phyloP scores from a whole-genome alignment of 2,888 invertebrate species.

The Drosophila borealis region DNA sequence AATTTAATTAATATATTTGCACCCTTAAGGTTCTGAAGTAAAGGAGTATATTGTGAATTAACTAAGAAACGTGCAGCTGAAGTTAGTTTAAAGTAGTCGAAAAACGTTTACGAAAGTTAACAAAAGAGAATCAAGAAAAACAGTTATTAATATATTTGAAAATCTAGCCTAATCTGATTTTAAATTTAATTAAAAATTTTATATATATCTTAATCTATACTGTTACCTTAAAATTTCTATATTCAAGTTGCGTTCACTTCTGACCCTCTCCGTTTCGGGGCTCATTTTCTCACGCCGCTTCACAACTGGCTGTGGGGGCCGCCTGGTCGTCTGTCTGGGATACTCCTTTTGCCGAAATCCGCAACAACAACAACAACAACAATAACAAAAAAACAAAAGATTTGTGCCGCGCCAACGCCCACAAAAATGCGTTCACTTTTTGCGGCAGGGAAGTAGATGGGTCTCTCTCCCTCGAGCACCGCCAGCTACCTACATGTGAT shows the following conservation, averaged over 20 bases:
- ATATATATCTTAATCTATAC: neutral
- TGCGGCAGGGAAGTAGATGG: neutral
- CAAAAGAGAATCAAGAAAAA: no score
- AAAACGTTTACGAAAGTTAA: no score
- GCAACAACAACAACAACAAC: conserved; percentile 25
- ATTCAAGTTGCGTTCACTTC: neutral
- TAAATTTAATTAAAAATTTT: no score
- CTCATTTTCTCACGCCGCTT: conserved; percentile 47
- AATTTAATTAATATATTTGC: no score
- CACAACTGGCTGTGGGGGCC: conserved; percentile 43
- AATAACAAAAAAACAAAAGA: conserved; percentile 41
- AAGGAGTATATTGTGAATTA: no score
- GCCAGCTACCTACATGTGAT: conserved; percentile 64
- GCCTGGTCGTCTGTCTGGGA: conserved; percentile 25
- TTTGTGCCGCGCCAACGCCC: conserved; percentile 73
- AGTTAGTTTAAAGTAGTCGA: no score
- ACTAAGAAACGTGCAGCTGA: no score
- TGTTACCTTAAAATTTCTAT: neutral
- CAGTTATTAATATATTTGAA: neutral
- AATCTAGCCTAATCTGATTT: no score
- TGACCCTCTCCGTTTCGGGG: conserved; percentile 2
- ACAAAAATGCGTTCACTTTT: conserved; percentile 59
- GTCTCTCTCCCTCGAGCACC: conserved; percentile 16
- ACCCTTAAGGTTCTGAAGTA: no score
- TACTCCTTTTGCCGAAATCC: conserved; percentile 62